phyloP scores from a whole-genome alignment of 2,113 vertebrate genomes.

The Campylomormyrus tamandua region DNA sequence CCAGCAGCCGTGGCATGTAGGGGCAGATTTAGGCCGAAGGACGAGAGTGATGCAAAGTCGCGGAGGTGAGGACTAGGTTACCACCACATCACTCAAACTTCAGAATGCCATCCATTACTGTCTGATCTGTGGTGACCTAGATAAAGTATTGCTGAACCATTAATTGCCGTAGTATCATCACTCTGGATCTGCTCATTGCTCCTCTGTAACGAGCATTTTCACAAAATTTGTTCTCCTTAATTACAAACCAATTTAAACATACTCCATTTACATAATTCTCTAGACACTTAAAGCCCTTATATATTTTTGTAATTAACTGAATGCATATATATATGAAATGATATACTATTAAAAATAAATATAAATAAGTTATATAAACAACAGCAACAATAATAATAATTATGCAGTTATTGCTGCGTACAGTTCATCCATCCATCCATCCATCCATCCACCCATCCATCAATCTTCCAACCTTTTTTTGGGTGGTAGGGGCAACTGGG shows the following conservation, averaged over 20 bases:
- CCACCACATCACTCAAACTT: not conserved
- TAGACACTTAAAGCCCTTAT: not conserved
- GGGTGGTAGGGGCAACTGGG: not conserved
- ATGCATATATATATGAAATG: not conserved
- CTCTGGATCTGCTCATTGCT: not conserved
- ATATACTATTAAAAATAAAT: not conserved
- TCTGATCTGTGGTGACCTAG: not conserved
- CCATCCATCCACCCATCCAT: not conserved
- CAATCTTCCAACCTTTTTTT: not conserved
- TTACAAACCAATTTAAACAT: not conserved
- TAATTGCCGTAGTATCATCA: not conserved
- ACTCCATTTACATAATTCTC: not conserved
- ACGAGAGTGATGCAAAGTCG: not conserved
- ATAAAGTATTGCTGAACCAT: not conserved
- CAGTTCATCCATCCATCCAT: not conserved
- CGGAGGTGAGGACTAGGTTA: not conserved
- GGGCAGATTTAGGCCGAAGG: not conserved
- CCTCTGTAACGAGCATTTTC: not conserved
- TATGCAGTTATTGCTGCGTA: not conserved
- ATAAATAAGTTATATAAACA: not conserved
- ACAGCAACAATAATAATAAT: not conserved
- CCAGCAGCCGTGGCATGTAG: not conserved
- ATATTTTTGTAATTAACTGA: not conserved
- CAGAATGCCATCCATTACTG: not conserved
- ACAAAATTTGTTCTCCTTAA: not conserved